A percentile compares a stretch with the other conserved stretches of the same genome.
Conservation (phyloP, 2,113 vertebrate species). For the Vidua macroura region DNA sequence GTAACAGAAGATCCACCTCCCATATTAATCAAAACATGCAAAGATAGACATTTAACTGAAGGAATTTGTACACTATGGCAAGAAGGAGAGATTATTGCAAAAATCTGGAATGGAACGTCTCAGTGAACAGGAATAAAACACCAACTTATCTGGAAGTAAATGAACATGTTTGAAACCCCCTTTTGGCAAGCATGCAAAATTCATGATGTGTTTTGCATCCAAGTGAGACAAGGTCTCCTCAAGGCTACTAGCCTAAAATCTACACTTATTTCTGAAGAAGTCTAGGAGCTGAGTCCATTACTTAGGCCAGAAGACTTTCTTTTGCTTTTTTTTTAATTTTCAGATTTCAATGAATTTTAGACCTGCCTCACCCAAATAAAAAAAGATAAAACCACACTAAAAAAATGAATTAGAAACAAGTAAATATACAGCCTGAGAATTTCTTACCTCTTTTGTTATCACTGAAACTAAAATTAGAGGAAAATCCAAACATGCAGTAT, state of each 20-base stretch:
- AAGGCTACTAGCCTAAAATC: neutral
- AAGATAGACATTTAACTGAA: constrained; percentile 11
- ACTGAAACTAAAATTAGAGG: neutral
- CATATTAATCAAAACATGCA: constrained; percentile 44
- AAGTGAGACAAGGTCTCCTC: neutral
- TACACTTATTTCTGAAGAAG: neutral
- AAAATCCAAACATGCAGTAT: neutral
- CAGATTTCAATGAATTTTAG: neutral
- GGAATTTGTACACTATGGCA: neutral
- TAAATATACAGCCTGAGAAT: neutral
- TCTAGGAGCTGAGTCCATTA: neutral
- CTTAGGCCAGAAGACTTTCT: neutral
- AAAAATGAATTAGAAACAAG: neutral
- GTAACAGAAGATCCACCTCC: constrained; percentile 22
- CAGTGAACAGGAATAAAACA: neutral
- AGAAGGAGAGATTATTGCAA: neutral
- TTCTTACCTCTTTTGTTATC: neutral
- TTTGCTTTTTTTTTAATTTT: neutral
- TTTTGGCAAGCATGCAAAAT: neutral
- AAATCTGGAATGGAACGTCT: neutral
- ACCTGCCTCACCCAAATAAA: neutral
- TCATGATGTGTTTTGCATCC: neutral
- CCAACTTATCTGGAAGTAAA: neutral
- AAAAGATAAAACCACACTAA: neutral
- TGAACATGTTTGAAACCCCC: neutral